Base-by-base conservation (phyloP, 2,797 vertebrate genomes). In the Threskiornis aethiopicus region DNA sequence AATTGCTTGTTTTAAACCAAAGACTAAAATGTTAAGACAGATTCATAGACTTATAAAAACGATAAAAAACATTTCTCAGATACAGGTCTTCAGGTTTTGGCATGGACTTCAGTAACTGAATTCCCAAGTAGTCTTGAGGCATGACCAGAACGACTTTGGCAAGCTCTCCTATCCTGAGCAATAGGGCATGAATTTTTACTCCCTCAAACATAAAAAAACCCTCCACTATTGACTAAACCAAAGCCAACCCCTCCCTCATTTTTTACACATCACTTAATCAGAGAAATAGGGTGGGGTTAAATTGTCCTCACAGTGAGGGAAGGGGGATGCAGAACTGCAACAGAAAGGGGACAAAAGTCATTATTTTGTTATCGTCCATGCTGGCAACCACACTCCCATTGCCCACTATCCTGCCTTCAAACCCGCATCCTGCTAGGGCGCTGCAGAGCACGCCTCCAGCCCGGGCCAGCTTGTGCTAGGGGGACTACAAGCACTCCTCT, bases 91-190 rank as follows among this genome's bases (percentile, higher is more conserved):
- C 25, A 73, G 20, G 25, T 76, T 71, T 80, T 77, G 65, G 33
- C n/a, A 25, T 12, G n/a, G 51, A 82, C 19, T 81, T 76, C 24
- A 76, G 21, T 64, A 93, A 58, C 25, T 55, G 57, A 94, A 92
- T 85, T 94, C 67, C 28, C 67, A 90, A 52, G 51, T 12, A 84
- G 62, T 26, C 58, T 88, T 90, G 75, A 90, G 83, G 86, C 41
- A 67, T 59, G 47, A 91, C 51, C 3, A 6, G 55, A 94, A 94
- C 8, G 35, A 70, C 47, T 90, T 79, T 80, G 73, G 93, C 80
- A 84, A 71, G 66, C 59, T 73, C 35, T 90, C 58, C 85, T 41
- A 82, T 31, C 26, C 66, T 76, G 83, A 89, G 73, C 59, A 90
- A 84, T 0, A 5, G 11, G 29, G 33, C 13, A 33, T 71, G 39